Evolutionary conservation across 1,140 invertebrate genomes (phyloP), one percentile per base, ranked within the genome.

Genomic region (Papilio dardanus): DNA sequence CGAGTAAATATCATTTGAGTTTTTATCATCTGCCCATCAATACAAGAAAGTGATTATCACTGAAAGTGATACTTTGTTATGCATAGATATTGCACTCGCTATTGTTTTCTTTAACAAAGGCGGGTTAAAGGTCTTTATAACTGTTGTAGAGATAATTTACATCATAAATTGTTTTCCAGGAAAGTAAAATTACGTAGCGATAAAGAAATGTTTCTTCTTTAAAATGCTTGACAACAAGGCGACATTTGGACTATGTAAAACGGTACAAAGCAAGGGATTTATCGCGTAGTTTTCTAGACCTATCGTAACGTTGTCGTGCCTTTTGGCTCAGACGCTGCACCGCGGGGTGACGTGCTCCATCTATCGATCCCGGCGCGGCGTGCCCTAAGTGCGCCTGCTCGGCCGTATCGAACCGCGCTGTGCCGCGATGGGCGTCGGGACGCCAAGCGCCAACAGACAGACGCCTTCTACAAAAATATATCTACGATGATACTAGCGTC

Each of bases 241-340:
- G 16, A 46, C 5, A 46, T 46, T 46, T 46, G 16, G 42, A n/a
- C 4, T 7, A 19, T 19, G 16, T 19, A 46, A 46, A 19, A 19
- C 6, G 19, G 42, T 46, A 28, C 24, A 62, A 62, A 28, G 10
- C 3, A 28, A 12, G 1, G 21, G 50, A 0, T 14, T 28, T 62
- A 30, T 2, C 24, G 24, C 54, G 54, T 30, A 5, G 66, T 77
- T 71, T 84, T 84, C 81, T 85, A 88, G 87, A 90, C 88, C 88
- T 90, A 90, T 89, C 83, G 79, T 90, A 90, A 90, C 86, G 87
- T 88, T 77, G n/a, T 76, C 66, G 79, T 86, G 83, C 85, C 86
- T 83, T 89, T 90, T 89, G 87, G 86, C 85, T 80, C 82, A 74
- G 77, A 76, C 78, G 76, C 74, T 81, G 81, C 83, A 75, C 78